Conservation (phyloP, 2,113 vertebrate genomes). For the human (Homo sapiens) region GRCh38 chr5:88886501-88887000, state of each 20-base stretch:
- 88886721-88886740: constrained; percentile 27
- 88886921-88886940: constrained; percentile 81
- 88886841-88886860: constrained; percentile 78
- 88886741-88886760: background rate
- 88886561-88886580: constrained; percentile 17
- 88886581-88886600: constrained; percentile 7
- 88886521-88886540: background rate
- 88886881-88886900: constrained; percentile 61
- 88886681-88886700: constrained; percentile 65
- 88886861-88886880: constrained; percentile 69
- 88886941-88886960: constrained; percentile 85
- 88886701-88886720: constrained; percentile 35
- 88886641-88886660: constrained; percentile 43
- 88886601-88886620: constrained; percentile 42
- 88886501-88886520: background rate
- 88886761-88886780: constrained; percentile 5
- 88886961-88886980: constrained; percentile 89
- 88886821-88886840: constrained; percentile 72
- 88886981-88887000: constrained; percentile 88
- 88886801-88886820: constrained; percentile 67
- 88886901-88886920: constrained; percentile 78
- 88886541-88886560: constrained; percentile 39
- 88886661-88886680: constrained; percentile 26
- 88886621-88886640: constrained; percentile 13
- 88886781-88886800: constrained; percentile 72